Conservation (phyloP, 2,113 vertebrate species). For the Calidris pygmaea region DNA sequence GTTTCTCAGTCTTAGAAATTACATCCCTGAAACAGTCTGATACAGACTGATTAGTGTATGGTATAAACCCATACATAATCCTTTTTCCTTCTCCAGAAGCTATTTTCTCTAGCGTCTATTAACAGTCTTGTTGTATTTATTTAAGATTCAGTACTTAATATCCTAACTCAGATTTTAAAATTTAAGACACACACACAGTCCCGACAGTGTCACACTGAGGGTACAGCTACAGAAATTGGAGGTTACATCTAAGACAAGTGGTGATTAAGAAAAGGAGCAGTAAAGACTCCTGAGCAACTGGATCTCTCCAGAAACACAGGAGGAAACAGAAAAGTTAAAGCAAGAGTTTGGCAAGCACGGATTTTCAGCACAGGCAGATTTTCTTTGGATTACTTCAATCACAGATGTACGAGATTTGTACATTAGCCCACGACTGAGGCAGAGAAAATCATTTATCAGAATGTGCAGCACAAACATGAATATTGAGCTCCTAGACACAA, state of each 20-base stretch:
- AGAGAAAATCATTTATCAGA: neutral
- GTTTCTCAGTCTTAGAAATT: neutral
- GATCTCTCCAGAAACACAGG: neutral
- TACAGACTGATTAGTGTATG: neutral
- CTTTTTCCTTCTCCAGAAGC: neutral
- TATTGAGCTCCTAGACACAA: conserved; percentile 7
- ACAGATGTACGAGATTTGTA: conserved; percentile 29
- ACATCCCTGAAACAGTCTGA: neutral
- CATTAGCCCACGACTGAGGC: neutral
- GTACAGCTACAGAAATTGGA: neutral
- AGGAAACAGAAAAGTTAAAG: conserved; percentile 1
- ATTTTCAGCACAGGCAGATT: neutral
- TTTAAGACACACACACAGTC: neutral
- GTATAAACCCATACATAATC: neutral
- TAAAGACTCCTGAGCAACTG: neutral
- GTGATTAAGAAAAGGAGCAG: neutral
- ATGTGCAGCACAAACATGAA: neutral
- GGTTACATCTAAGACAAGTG: neutral
- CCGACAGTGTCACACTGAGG: neutral
- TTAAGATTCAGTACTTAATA: neutral
- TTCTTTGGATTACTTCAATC: neutral
- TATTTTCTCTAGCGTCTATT: neutral
- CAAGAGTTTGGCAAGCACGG: conserved; percentile 11
- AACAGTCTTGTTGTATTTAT: neutral
- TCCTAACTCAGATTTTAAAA: neutral